Evolutionary conservation across 2,888 invertebrate species (phyloP).

Genomic region (Minunthozetes semirufus): DNA sequence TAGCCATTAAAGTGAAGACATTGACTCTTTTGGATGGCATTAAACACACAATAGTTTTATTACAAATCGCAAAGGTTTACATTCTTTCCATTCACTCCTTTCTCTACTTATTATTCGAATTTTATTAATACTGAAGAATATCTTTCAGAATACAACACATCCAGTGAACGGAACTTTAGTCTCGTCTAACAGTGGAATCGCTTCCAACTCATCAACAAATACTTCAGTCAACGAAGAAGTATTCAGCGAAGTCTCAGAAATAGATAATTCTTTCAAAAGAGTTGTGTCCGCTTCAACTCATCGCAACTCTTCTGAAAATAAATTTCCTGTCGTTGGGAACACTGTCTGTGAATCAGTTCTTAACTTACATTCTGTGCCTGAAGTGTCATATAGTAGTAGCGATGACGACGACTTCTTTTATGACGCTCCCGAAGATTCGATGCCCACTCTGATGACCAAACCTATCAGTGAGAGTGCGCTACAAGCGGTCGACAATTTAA

Average conservation of each 20-base stretch:
- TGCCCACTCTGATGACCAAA: slow-evolving; percentile 40
- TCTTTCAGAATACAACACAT: slow-evolving; percentile 73
- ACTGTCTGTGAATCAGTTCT: slow-evolving; percentile 30
- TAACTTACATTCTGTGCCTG: slow-evolving; percentile 59
- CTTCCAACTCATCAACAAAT: neutral
- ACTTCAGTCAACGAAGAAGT: neutral
- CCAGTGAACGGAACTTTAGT: slow-evolving; percentile 70
- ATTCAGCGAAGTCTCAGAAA: neutral
- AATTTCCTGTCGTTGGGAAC: neutral
- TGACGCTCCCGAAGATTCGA: slow-evolving; percentile 55
- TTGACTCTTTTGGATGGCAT: slow-evolving; percentile 84
- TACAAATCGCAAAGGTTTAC: slow-evolving; percentile 89
- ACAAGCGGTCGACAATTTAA: neutral
- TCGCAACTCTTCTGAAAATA: neutral
- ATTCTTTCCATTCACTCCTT: neutral
- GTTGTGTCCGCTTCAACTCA: neutral
- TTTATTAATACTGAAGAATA: neutral
- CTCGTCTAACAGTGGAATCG: neutral
- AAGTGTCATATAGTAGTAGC: slow-evolving; percentile 93
- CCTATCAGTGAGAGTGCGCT: slow-evolving; percentile 7
- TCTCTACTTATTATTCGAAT: too few species aligned
- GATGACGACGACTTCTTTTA: slow-evolving; percentile 86
- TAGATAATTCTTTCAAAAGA: neutral
- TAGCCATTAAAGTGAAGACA: slow-evolving; percentile 34
- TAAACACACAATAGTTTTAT: slow-evolving; percentile 94